Evolutionary conservation across 2,113 vertebrate genomes (phyloP), one percentile per base, ranked within the genome.

Genomic region (Verasper variegatus): DNA sequence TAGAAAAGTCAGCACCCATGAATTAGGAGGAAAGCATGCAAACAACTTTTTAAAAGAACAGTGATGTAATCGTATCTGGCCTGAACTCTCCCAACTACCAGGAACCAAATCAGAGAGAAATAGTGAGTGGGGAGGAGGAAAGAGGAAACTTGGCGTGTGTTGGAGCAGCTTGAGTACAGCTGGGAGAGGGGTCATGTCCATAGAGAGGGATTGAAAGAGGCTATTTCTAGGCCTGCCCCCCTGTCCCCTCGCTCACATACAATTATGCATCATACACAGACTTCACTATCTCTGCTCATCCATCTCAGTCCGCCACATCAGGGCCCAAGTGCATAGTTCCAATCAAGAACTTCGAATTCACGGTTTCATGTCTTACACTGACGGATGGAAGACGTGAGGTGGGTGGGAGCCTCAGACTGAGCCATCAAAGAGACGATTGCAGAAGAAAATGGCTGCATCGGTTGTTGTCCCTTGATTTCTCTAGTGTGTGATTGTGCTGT

Each of bases 171-270:
- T 79, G 85, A 88, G 77, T 91, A 79, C 90, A 91, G 88, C 91
- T 90, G 90, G 88, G 85, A 86, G 86, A 88, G 87, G 86, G 92
- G 92, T 91, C 91, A 93, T 59, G 80, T 90, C 87, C 89, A 91
- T 81, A 82, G 88, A 91, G 91, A 89, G 87, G 88, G 87, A 92
- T 88, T 90, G 85, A 91, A 91, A 89, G 65, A 54, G 88, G 87
- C 88, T 92, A 93, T 93, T 91, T 92, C 87, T 90, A 85, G 88
- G 82, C 65, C 77, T 80, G 60, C 83, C 86, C 88, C 77, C 81
- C 70, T 45, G 71, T 83, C 86, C 88, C 78, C 75, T 71, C 78
- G 15, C 88, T 86, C 84, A 67, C 90, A 88, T 85, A 90, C 89
- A 91, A 90, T 89, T 88, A 88, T 86, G 86, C 78, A 91, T 91